Percentiles rank a stretch among this genome's conserved stretches.
These are phyloP conservation scores for Pomatostomus ruficeps DNA, from an alignment of 2,113 vertebrate genomes.

Conservation along the genomic window DNA sequence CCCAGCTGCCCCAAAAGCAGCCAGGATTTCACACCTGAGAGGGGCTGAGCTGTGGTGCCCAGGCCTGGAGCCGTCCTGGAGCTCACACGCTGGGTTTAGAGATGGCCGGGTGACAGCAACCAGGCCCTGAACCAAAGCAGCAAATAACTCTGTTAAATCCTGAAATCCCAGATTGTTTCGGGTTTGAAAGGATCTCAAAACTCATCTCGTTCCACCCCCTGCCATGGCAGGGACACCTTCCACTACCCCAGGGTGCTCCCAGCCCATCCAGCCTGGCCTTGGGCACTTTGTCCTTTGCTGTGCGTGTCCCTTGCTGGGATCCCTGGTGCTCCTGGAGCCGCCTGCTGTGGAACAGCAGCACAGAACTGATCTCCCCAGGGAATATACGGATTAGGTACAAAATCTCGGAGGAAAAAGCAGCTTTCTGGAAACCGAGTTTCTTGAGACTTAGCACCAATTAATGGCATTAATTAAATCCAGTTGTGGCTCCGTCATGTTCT, in stretches of 20 bases:
- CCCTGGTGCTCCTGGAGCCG: background rate
- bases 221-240: background rate
- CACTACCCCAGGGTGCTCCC: background rate
- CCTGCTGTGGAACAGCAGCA: background rate
- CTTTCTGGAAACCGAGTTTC: background rate
- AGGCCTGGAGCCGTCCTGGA: background rate
- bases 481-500: background rate
- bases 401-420: background rate
- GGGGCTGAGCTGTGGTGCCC: background rate
- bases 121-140: background rate
- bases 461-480: background rate
- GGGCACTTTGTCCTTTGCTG: background rate
- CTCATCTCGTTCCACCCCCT: background rate
- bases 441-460: background rate
- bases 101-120: background rate
- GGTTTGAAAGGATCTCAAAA: background rate
- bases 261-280: background rate
- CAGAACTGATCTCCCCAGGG: background rate
- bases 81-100: background rate
- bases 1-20: background rate
- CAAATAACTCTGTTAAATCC: background rate
- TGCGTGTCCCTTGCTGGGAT: rapidly evolving
- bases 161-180: background rate
- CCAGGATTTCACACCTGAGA: background rate
- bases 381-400: background rate